A percentile compares a stretch with the other conserved stretches of the same genome.
Evolutionary conservation across 2,888 invertebrate species (phyloP).

Genomic region (Peribatodes rhomboidaria): DNA sequence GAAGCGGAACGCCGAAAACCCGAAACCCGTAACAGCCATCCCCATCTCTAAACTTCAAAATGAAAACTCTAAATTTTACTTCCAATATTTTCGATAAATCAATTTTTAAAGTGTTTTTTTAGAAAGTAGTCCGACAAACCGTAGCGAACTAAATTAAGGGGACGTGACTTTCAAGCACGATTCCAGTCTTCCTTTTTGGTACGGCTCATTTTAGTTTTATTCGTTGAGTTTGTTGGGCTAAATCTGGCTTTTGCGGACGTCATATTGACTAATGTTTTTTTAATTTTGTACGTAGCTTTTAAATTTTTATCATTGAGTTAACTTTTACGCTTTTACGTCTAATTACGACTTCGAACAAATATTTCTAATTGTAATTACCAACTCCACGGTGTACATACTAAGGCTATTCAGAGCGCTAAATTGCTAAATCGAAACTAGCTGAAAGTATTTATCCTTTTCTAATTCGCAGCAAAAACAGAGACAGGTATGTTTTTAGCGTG

Average conservation of each 20-base stretch:
- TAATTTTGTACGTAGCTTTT: not conserved
- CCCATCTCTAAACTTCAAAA: conserved; percentile 21
- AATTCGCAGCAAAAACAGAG: too few relatives aligned
- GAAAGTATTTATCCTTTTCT: too few relatives aligned
- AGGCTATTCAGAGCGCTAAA: too few relatives aligned
- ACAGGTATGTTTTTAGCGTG: too few relatives aligned
- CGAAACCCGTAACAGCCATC: conserved; percentile 19
- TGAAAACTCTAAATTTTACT: conserved; percentile 37
- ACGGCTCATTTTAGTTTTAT: conserved; percentile 52
- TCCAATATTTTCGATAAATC: conserved; percentile 49
- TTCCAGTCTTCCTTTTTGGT: conserved; percentile 49
- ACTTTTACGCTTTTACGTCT: too few relatives aligned
- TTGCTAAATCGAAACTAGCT: too few relatives aligned
- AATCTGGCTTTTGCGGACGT: conserved; percentile 24
- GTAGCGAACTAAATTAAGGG: conserved; percentile 66
- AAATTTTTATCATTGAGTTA: not conserved
- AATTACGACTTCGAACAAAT: too few relatives aligned
- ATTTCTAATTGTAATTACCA: too few relatives aligned
- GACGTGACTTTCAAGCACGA: conserved; percentile 71
- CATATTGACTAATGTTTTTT: conserved; percentile 13
- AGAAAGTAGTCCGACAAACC: conserved; percentile 64
- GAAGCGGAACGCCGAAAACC: not conserved
- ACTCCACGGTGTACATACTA: too few relatives aligned
- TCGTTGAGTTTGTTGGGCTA: conserved; percentile 45
- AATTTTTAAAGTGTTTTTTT: conserved; percentile 48